Evolutionary conservation across 2,113 vertebrate genomes (phyloP).

Genomic region (Pseudopipra pipra): DNA sequence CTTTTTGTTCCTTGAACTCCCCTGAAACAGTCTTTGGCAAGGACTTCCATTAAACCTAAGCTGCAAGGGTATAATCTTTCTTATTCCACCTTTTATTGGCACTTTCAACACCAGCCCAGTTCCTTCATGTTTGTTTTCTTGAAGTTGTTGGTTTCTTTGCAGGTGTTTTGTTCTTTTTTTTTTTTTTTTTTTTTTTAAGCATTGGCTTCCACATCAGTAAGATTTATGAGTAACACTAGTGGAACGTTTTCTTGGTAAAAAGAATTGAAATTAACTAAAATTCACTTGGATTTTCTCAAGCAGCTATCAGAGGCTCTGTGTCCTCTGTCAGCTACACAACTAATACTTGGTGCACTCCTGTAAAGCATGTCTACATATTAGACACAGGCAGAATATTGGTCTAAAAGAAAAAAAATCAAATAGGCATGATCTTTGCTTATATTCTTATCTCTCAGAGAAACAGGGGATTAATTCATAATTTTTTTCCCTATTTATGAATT

Average conservation of each 20-base stretch:
- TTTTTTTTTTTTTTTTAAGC: not conserved
- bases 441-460: not conserved
- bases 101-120: not conserved
- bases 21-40: not conserved
- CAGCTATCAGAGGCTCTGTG: not conserved
- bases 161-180: not conserved
- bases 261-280: not conserved
- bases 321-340: not conserved
- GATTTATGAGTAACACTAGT: not conserved
- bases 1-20: not conserved
- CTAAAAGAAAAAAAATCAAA: not conserved
- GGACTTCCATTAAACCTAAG: not conserved
- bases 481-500: constrained; percentile 1
- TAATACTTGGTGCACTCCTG: not conserved
- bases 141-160: not conserved
- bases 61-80: not conserved
- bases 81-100: not conserved
- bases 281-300: not conserved
- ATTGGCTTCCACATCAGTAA: not conserved
- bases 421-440: not conserved
- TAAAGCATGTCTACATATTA: not conserved
- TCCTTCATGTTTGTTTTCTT: not conserved
- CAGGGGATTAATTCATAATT: not conserved
- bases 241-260: not conserved
- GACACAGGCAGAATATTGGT: not conserved